Percentiles rank a stretch among this genome's conserved stretches.
These are phyloP conservation scores for Lophura nycthemera DNA, from an alignment of 2,113 vertebrate species.

Conservation along the genomic window DNA sequence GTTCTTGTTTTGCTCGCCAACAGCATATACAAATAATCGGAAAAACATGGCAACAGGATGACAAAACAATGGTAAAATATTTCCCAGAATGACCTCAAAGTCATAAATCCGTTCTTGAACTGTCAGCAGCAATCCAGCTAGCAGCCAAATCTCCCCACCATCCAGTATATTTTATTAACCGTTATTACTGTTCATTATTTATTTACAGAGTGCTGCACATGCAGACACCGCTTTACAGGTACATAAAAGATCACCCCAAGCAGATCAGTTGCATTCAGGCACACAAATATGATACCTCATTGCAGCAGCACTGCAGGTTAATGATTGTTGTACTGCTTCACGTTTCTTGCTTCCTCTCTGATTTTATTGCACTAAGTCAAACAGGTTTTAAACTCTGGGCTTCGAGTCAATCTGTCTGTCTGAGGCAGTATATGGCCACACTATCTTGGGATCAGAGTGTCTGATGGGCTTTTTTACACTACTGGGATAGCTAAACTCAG, in stretches of 20 bases:
- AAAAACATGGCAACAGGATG: slow-evolving; percentile 46
- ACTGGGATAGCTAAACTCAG: background rate
- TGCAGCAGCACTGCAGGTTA: background rate
- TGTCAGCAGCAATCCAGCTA: slow-evolving; percentile 35
- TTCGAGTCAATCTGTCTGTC: slow-evolving; percentile 4
- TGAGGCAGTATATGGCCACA: background rate
- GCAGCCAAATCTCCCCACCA: slow-evolving; percentile 4
- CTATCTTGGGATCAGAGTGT: background rate
- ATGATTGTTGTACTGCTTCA: background rate
- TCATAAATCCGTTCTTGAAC: slow-evolving; percentile 29
- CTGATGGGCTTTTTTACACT: background rate
- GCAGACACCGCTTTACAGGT: slow-evolving; percentile 59
- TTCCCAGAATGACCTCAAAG: slow-evolving; percentile 56
- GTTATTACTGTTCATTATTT: slow-evolving; percentile 49
- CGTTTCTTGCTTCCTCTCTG: slow-evolving; percentile 38
- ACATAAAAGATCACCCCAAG: slow-evolving; percentile 43
- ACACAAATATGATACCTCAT: slow-evolving; percentile 30
- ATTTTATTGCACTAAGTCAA: slow-evolving; percentile 42
- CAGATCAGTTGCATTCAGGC: slow-evolving; percentile 10
- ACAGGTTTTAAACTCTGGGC: slow-evolving; percentile 16
- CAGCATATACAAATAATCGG: slow-evolving; percentile 43
- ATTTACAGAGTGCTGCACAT: slow-evolving; percentile 56
- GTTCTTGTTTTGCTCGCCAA: slow-evolving; percentile 11
- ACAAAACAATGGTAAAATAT: background rate
- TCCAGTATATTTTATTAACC: slow-evolving; percentile 45